Evolutionary conservation across 2,888 invertebrate genomes (phyloP), one percentile per base, ranked within the genome.

Genomic region (Cyrtodaria siliqua): DNA sequence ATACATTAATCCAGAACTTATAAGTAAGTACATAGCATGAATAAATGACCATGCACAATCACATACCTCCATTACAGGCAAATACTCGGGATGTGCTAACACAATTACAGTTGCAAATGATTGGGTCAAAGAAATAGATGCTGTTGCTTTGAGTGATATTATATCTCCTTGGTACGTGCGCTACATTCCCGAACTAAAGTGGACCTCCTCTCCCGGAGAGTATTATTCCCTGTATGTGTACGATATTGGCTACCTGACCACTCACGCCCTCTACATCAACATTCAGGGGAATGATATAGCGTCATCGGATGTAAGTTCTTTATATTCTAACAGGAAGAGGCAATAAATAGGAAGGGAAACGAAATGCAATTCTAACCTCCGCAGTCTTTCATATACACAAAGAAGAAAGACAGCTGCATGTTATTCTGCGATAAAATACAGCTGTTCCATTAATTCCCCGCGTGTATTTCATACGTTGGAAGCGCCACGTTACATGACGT

Each of bases 261-360:
- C 47, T 0, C 75, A 79, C 44, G 82, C 67, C 12, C 62, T 78
- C 6, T 82, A 78, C 24, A 44, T 78, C 40, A 84, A 84, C 60
- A 78, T 84, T 1, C 62, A 59, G 16, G 79, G 78, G 2, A 71
- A 73, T 33, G 63, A 79, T 40, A 44, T 83, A n/a, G 44, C 61
- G 2, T 24, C 55, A 8, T 61, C 59, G 9, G 59, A 74, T 56
- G 75, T 75, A 56, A 56, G 33, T 33, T n/a, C n/a, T n/a, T n/a
- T n/a, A n/a, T n/a, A n/a, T n/a, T n/a, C n/a, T n/a, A n/a, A n/a
- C n/a, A n/a, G n/a, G n/a, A n/a, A n/a, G n/a, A n/a, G n/a, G n/a
- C n/a, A n/a, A n/a, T n/a, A n/a, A n/a, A n/a, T n/a, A n/a, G n/a
- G n/a, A n/a, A n/a, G n/a, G n/a, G n/a, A n/a, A n/a, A n/a, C n/a